Evolutionary conservation across 1,140 invertebrate genomes (phyloP).

Genomic region (Holcopasites calliopsidis): DNA sequence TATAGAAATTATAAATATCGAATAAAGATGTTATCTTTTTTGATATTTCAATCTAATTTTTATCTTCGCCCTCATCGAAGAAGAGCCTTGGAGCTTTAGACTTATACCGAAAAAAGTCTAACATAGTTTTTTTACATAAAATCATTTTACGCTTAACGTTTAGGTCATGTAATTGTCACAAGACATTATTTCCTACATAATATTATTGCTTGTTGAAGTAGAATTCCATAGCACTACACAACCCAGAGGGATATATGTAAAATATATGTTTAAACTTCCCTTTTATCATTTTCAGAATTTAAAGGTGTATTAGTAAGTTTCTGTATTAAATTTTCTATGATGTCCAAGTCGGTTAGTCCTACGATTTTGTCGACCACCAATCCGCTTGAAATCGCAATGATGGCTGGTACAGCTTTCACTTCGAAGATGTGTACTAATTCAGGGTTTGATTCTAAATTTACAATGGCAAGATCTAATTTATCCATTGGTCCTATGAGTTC

Average conservation of each 20-base stretch:
- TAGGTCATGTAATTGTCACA: neutral
- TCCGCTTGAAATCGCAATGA: constrained; percentile 93
- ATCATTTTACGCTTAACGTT: neutral
- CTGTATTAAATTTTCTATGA: constrained; percentile 90
- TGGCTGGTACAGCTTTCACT: constrained; percentile 95
- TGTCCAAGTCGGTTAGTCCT: constrained; percentile 91
- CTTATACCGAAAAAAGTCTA: neutral
- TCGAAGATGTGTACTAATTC: constrained; percentile 91
- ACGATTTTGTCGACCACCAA: constrained; percentile 95
- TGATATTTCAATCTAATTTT: constrained; percentile 29
- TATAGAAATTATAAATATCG: constrained; percentile 60
- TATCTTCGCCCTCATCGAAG: neutral
- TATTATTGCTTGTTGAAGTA: neutral
- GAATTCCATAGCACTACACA: neutral
- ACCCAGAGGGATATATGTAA: neutral
- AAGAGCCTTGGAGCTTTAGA: neutral
- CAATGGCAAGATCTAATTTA: constrained; percentile 91
- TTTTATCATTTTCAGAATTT: constrained; percentile 32
- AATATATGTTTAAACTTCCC: constrained; percentile 14
- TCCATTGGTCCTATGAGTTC: constrained; percentile 88
- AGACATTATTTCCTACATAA: neutral
- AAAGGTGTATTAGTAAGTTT: constrained; percentile 80
- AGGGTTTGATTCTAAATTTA: constrained; percentile 94
- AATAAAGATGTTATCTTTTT: constrained; percentile 66
- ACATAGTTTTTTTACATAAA: neutral